Percentiles rank a stretch among this genome's conserved stretches.
phyloP scores from a whole-genome alignment of 2,113 vertebrate genomes.

The Charina bottae region DNA sequence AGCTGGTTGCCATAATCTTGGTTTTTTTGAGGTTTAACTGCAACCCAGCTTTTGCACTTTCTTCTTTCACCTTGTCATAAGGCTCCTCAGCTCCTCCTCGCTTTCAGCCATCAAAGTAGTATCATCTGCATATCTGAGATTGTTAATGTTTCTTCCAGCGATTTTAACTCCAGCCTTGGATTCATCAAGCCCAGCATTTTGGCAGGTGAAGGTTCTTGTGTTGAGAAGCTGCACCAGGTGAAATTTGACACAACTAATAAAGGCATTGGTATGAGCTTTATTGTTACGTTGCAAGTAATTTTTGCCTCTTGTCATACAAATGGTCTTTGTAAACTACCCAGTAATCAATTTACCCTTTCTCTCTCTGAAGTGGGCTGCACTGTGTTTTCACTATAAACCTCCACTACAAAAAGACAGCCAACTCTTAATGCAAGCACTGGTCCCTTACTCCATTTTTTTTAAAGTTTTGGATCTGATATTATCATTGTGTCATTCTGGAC shows the following conservation, averaged over 20 bases:
- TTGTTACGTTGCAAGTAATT: neutral
- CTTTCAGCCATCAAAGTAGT: too few species aligned
- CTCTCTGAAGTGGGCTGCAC: neutral
- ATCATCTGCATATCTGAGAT: too few species aligned
- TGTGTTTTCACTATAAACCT: neutral
- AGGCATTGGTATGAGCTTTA: neutral
- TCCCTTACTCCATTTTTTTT: neutral
- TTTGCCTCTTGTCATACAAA: neutral
- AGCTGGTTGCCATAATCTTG: too few species aligned
- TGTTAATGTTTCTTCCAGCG: too few species aligned
- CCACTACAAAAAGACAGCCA: conserved; percentile 3
- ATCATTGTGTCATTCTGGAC: neutral
- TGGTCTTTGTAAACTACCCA: neutral
- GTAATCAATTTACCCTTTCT: neutral
- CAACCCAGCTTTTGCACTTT: too few species aligned
- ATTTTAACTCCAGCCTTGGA: too few species aligned
- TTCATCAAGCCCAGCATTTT: too few species aligned
- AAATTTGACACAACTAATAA: neutral
- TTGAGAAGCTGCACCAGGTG: neutral
- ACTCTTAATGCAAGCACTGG: neutral
- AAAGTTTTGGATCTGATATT: neutral
- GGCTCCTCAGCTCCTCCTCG: too few species aligned
- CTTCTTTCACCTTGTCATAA: too few species aligned
- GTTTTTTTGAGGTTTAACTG: too few species aligned
- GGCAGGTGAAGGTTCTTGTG: neutral